These are phyloP conservation scores for Labeo rohita DNA, from an alignment of 2,113 vertebrate species.

Conservation along the genomic window DNA sequence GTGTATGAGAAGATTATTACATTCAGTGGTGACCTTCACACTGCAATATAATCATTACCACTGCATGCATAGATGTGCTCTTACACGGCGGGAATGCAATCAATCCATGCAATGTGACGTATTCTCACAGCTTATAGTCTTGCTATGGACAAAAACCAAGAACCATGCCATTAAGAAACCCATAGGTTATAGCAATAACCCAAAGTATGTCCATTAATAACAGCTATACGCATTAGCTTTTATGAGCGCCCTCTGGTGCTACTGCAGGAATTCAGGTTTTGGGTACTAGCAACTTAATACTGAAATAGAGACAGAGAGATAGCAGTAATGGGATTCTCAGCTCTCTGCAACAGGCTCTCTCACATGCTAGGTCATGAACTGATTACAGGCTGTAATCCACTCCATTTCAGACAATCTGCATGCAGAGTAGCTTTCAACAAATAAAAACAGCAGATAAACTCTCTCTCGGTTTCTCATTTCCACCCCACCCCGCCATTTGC, in stretches of 20 bases:
- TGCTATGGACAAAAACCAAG: neutral
- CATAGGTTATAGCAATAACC: constrained; percentile 5
- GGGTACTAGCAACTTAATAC: neutral
- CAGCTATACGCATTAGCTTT: neutral
- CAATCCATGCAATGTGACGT: neutral
- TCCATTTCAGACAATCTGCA: constrained; percentile 60
- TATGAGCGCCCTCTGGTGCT: constrained; percentile 15
- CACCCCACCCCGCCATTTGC: constrained; percentile 26
- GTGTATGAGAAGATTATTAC: constrained; percentile 15
- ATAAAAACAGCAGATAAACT: constrained; percentile 58
- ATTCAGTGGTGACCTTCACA: constrained; percentile 34
- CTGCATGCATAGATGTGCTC: neutral
- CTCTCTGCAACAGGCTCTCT: constrained; percentile 62
- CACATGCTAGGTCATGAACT: constrained; percentile 64
- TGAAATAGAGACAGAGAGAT: constrained; percentile 15
- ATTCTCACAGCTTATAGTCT: neutral
- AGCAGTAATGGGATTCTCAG: constrained; percentile 64
- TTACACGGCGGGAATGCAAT: neutral
- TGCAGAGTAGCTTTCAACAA: constrained; percentile 49
- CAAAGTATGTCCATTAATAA: constrained; percentile 23
- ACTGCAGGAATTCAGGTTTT: neutral
- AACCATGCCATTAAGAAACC: constrained; percentile 3
- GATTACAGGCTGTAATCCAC: constrained; percentile 73
- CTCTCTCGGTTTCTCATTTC: constrained; percentile 44
- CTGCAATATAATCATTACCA: constrained; percentile 1